Evolutionary conservation across 2,797 vertebrate genomes (phyloP), one percentile per base, ranked within the genome.

Genomic region (Poeciliopsis infans): DNA sequence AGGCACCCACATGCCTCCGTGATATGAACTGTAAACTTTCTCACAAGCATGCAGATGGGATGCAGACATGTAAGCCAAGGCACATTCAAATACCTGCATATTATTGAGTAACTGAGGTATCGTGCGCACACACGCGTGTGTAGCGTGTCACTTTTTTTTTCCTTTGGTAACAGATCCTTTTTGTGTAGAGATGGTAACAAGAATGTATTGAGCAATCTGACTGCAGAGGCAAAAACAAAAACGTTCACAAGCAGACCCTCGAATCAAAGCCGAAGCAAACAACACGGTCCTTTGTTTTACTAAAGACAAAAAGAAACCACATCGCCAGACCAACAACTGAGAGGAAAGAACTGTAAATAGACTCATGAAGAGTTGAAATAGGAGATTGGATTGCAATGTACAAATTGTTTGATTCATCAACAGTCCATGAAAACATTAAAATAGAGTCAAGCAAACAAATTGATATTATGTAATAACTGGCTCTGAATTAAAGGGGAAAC

Each of bases 211-310:
- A 84, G 88, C 84, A 91, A 92, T 89, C 68, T 71, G 82, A 91
- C 79, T 79, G 81, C 57, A 53, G 39, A 49, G 70, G 74, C 28
- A 76, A 66, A 79, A 61, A 81, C 74, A 46, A 23, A 39, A 12
- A 80, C 15, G 55, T 77, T 84, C 75, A 45, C 76, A 85, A 76
- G 85, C 79, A 77, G 85, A 83, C 2, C 33, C 73, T 76, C 74
- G 73, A 79, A 81, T 84, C 82, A 85, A 86, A 89, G 85, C 80
- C 20, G 0, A 86, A 86, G 84, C 74, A 87, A 89, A 92, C 81
- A 90, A 82, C 91, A 82, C 61, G 57, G 79, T 57, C 85, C 75
- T 89, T 91, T 91, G 90, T 91, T 92, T 83, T 36, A 53, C 61
- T 12, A 75, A 78, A 85, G 80, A 74, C 75, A 82, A 81, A 45